Base-by-base conservation (phyloP, 2,888 invertebrate species). In the Aphrophora alni region DNA sequence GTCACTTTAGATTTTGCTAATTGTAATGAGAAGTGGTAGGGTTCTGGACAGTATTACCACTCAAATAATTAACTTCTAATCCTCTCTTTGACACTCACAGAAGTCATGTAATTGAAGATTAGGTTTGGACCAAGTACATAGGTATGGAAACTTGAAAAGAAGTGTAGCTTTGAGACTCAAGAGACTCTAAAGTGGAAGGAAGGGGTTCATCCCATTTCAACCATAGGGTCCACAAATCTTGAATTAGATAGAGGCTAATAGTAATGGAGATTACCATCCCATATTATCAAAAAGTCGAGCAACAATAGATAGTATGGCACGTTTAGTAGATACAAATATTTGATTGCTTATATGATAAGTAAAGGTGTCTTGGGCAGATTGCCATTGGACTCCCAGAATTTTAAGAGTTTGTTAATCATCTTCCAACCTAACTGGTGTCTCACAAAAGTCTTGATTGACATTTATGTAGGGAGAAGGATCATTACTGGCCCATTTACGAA, bases 401-500 rank as follows among this genome's bases (percentile, higher is more conserved):
- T 75, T 75, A 14, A 75, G 25, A 17, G 75, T 33, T 33, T 33
- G 33, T 33, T 33, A 8, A 12, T n/a, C 12, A 27, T 33, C 28
- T 8, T 1, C 38, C 26, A 73, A 26, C 21, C 17, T 1, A 2
- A 21, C 17, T 71, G 25, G 27, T 26, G 25, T 8, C 33, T 33
- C 33, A 33, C 33, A 33, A 33, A 33, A 33, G 5, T 10, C 33
- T 27, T 21, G 28, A 73, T 12, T 33, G 25, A 33, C 8, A 8
- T 33, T 33, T 33, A 33, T 33, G 5, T 26, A 73, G 8, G 28
- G 26, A n/a, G n/a, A n/a, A 25, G 27, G 38, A 25, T 25, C 25
- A 38, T 75, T 75, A n/a, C 75, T 75, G n/a, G 33, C 38, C 75
- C 75, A 75, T 21, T 75, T 75, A 14, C 38, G 25, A 10, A 75